Base-by-base conservation (phyloP, 2,113 vertebrate genomes). In the Zosterops japonicus region DNA sequence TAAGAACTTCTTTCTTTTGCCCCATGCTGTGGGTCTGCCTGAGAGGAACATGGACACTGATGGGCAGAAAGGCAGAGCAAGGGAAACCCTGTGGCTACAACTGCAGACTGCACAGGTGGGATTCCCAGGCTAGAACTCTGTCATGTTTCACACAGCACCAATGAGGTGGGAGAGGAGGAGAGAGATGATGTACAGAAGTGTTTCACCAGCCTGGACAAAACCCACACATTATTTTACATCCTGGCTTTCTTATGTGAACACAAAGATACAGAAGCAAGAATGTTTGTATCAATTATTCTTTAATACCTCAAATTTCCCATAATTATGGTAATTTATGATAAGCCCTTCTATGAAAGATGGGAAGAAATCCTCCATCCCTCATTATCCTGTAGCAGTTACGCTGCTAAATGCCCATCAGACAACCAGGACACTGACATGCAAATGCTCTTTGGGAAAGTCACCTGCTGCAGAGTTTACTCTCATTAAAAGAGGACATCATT, bases 1-100 rank as follows among this genome's bases (percentile, higher is more conserved):
- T 5, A 65, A 84, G 42, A 55, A 12, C 11, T 1, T 1, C 18
- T 33, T 27, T 55, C 49, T 41, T 49, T 19, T 20, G 12, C 20
- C 36, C 18, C 14, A 8, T 10, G 24, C 39, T 28, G 24, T 3
- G 15, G n/a, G 14, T 53, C 24, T 59, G 49, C 65, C 50, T 2
- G 6, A 60, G 53, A 56, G 57, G 22, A 78, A 46, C 18, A 14
- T 0, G 0, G 25, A 46, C 50, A 39, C 15, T 5, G 22, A 16
- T 15, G 35, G 33, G 29, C 57, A 83, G 55, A 76, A 57, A 60
- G 24, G 52, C 56, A 84, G 41, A 56, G 47, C 31, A 55, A 31
- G 39, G 29, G 19, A 86, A 35, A 23, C 16, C 10, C 57, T 68
- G 35, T 0, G 3, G 50, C 42, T 60, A n/a, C 55, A 80, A 47